phyloP scores from a whole-genome alignment of 2,888 invertebrate genomes.

The Catocala sponsa region DNA sequence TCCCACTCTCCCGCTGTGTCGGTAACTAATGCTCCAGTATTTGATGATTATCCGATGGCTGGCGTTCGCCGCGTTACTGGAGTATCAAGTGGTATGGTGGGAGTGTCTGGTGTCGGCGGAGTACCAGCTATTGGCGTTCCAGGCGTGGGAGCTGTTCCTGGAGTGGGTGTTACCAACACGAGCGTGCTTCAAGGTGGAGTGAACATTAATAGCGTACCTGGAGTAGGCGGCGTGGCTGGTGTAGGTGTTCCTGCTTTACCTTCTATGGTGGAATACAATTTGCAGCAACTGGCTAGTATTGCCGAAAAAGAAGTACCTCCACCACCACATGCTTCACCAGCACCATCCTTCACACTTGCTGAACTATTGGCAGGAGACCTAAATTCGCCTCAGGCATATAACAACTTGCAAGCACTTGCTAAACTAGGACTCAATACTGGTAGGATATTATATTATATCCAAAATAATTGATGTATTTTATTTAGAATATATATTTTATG shows the following conservation, averaged over 20 bases:
- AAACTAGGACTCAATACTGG: conserved; percentile 93
- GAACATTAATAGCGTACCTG: conserved; percentile 70
- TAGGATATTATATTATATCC: conserved; percentile 64
- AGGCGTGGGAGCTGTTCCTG: conserved; percentile 67
- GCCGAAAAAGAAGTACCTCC: conserved; percentile 91
- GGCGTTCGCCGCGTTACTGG: conserved; percentile 84
- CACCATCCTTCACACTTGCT: conserved; percentile 92
- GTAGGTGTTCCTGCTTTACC: conserved; percentile 79
- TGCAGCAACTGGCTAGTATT: conserved; percentile 94
- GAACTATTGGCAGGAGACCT: conserved; percentile 93
- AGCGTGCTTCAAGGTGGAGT: conserved; percentile 73
- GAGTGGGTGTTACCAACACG: conserved; percentile 69
- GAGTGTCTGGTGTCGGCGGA: conserved; percentile 61
- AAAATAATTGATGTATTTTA: too few relatives aligned
- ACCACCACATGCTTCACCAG: conserved; percentile 85
- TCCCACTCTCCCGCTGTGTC: conserved; percentile 84
- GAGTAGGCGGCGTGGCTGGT: conserved; percentile 65
- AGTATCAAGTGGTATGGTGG: conserved; percentile 64
- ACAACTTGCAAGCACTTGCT: conserved; percentile 96
- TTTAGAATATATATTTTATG: conserved; percentile 5
- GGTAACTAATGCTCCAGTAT: conserved; percentile 91
- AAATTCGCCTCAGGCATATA: conserved; percentile 92
- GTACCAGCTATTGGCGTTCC: conserved; percentile 67
- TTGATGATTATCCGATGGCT: conserved; percentile 90
- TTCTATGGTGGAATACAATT: conserved; percentile 95